These are phyloP conservation scores for Melopsittacus undulatus DNA, from an alignment of 2,797 vertebrate species.

Conservation along the genomic window DNA sequence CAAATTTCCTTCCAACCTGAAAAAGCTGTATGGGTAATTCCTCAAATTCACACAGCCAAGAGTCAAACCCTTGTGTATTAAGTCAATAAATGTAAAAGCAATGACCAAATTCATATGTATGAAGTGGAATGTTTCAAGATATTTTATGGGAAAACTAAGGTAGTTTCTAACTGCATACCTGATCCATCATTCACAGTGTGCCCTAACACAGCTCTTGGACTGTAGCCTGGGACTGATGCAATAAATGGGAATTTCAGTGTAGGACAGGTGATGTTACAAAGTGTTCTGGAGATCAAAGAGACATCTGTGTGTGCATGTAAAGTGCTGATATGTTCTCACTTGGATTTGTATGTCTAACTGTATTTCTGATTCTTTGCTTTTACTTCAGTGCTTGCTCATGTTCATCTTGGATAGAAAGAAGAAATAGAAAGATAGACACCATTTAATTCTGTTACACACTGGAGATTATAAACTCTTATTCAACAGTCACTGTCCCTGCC, in stretches of 20 bases:
- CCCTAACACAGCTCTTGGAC: neutral
- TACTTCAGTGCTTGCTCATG: neutral
- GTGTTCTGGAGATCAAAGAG: neutral
- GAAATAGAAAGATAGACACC: neutral
- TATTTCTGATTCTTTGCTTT: neutral
- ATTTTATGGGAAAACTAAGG: neutral
- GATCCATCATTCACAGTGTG: neutral
- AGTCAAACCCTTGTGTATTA: neutral
- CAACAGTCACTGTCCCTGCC: neutral
- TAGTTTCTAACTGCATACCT: neutral
- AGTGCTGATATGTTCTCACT: neutral
- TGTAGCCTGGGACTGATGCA: neutral
- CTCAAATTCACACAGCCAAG: neutral
- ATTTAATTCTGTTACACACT: neutral
- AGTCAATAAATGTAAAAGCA: accelerated
- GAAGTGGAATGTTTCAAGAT: neutral
- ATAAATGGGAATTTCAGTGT: neutral
- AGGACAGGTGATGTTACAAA: neutral
- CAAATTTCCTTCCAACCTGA: neutral
- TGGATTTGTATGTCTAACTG: neutral
- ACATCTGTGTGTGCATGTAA: neutral
- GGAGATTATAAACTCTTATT: neutral
- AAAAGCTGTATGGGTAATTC: neutral
- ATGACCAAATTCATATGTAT: neutral
- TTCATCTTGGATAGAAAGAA: neutral